Base-by-base conservation (phyloP, 2,888 invertebrate genomes). In the Archips xylosteana region DNA sequence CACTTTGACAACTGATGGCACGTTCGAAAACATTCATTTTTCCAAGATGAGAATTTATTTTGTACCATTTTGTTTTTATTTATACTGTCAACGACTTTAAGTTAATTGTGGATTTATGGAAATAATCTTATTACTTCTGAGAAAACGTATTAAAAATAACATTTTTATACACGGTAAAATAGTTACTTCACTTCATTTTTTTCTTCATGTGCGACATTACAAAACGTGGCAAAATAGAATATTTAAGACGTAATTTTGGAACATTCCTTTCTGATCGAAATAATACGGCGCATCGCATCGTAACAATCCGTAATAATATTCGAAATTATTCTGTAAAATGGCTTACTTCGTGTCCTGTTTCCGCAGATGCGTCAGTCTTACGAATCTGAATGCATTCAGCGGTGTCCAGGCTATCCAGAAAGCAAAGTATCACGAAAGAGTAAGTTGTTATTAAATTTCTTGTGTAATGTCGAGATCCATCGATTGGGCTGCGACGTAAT, bases 391-490 rank as follows among this genome's bases (percentile, higher is more conserved):
- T 75, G 89, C 80, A 75, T 81, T 89, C 12, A 92, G 87, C 76
- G 89, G 81, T 63, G 81, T 89, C 12, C 88, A 85, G 76, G 76
- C 84, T 54, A 76, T 95, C 70, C 96, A 95, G 77, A 92, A 95
- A 32, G 95, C 96, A 67, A 92, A 95, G 36, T 97, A 97, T 87
- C 97, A 97, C 86, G 96, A 96, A 75, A 97, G 97, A 87, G 97
- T 97, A 89, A 96, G 95, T 95, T 84, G 45, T 45, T 79, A 68
- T 78, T 80, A 77, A 45, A 13, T 78, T 39, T 77, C 45, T 80
- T 78, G 76, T 71, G 76, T 73, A 87, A 86, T 85, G 85, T 85
- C 88, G 88, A 87, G 82, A 83, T 82, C 81, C 86, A 87, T 88
- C 80, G 86, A 87, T 89, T 87, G 89, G 76, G 76, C 71, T 71